Evolutionary conservation across 2,797 vertebrate genomes (phyloP), one percentile per base, ranked within the genome.

Genomic region (Sarcoramphus papa): DNA sequence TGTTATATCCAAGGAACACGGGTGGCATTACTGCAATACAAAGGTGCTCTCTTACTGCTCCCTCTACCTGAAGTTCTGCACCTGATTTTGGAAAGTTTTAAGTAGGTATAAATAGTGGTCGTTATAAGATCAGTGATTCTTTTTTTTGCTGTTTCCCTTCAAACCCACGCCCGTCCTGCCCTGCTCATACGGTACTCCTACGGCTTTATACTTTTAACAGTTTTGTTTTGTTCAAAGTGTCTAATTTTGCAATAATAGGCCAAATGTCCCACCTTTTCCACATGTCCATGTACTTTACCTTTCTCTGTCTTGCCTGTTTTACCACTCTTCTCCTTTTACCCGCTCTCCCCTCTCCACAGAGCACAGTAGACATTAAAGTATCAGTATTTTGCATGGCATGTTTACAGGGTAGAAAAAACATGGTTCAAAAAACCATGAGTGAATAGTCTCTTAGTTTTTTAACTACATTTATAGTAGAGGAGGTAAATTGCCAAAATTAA

Each of bases 401-500:
- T 90, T 84, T 90, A 64, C 9, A 33, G 28, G 21, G 37, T 60
- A 45, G 59, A 72, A 82, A 87, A 68, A 9, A 5, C 6, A 6
- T 65, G 7, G 4, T 76, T 84, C 40, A 79, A 43, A 76, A 79
- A 59, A 51, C 7, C 31, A 20, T 1, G 6, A 81, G 22, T 51
- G 27, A 92, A 48, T 18, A 12, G 6, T 53, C 12, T 63, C 12
- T 64, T 69, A 23, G 10, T 4, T 83, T 95, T 78, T 85, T 1
- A 53, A 25, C 47, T 85, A 14, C 51, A 60, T 79, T 92, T 91
- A 40, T 64, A 83, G 24, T 64, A 81, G 53, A 78, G 41, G 45
- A 93, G 57, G 56, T 93, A 80, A 92, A 89, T 21, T 77, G 41
- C 72, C 86, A 77, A 75, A 95, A 90, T 95, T 83, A 92, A 93